These are phyloP conservation scores for Hirtodrosophila histrioides DNA, from an alignment of 2,888 invertebrate genomes.

Conservation along the genomic window DNA sequence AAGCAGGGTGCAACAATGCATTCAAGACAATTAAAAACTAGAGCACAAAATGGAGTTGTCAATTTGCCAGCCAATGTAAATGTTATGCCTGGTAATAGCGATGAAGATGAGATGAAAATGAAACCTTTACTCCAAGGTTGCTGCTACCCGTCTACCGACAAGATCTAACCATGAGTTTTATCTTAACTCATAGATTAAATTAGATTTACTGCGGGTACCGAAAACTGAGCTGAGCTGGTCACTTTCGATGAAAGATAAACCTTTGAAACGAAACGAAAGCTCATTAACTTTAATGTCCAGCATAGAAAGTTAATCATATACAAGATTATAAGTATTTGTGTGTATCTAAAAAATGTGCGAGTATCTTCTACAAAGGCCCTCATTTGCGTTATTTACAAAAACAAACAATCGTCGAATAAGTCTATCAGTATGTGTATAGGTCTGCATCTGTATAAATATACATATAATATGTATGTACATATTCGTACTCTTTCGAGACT, in stretches of 20 bases:
- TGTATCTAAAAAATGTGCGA: conserved; percentile 19
- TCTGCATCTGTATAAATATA: conserved; percentile 35
- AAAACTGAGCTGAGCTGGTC: conserved; percentile 10
- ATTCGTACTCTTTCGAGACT: conserved; percentile 6
- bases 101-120: conserved; percentile 1
- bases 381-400: conserved; percentile 65
- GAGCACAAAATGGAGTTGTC: neutral
- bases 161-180: conserved; percentile 1
- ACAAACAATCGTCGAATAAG: conserved; percentile 31
- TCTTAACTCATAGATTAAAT: conserved; percentile 17
- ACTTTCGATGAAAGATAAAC: conserved; percentile 53
- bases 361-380: conserved; percentile 46
- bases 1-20: too few relatives aligned
- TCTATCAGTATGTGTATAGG: conserved; percentile 8
- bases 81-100: neutral
- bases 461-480: conserved; percentile 21
- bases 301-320: conserved; percentile 40
- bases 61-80: too few relatives aligned
- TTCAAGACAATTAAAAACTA: neutral
- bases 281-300: conserved; percentile 61
- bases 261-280: conserved; percentile 60
- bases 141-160: too few relatives aligned
- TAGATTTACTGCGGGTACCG: conserved; percentile 11
- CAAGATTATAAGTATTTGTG: conserved; percentile 3
- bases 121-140: neutral